Base-by-base conservation (phyloP, 2,113 vertebrate species). In the Empidonax traillii region DNA sequence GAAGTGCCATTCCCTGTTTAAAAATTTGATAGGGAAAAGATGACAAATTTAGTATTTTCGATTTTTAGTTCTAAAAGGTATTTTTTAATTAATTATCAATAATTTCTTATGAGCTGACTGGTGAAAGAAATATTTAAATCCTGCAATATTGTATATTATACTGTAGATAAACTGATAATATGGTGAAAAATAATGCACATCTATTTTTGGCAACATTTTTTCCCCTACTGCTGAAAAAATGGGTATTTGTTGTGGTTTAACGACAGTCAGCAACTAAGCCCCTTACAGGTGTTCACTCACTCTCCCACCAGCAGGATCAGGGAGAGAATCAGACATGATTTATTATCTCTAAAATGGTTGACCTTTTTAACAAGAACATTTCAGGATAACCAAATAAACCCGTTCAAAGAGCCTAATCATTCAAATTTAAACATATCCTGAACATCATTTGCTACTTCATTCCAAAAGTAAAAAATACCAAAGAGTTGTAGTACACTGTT, bases 171-270 rank as follows among this genome's bases (percentile, higher is more conserved):
- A 62, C 9, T n/a, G 27, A 6, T 24, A 51, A 7, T 46, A 61
- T 21, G 0, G 2, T 10, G 3, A 28, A 35, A 56, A 72, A 11
- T 33, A 37, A 27, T 25, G 2, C 33, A 20, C 2, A 28, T 59
- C 12, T 59, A 3, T 0, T 21, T 85, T 80, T 65, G 25, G 2
- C 13, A 75, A 9, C 2, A 13, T 46, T 52, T 59, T 46, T 24
- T 65, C 31, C 19, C 18, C 6, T 43, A 46, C 5, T 41, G 3
- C 20, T 84, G 14, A 51, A 18, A 62, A 92, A 84, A 58, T 4
- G 66, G 3, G 2, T 4, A 46, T 89, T 69, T 69, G 9, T 43
- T 62, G 10, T 31, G 5, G 14, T 76, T 83, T 49, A 49, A 62
- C 21, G 4, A 4, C 8, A 47, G 30, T 35, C n/a, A 76, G 55